Evolutionary conservation across 2,113 vertebrate species (phyloP).

Genomic region (Petrocephalus zakoni): DNA sequence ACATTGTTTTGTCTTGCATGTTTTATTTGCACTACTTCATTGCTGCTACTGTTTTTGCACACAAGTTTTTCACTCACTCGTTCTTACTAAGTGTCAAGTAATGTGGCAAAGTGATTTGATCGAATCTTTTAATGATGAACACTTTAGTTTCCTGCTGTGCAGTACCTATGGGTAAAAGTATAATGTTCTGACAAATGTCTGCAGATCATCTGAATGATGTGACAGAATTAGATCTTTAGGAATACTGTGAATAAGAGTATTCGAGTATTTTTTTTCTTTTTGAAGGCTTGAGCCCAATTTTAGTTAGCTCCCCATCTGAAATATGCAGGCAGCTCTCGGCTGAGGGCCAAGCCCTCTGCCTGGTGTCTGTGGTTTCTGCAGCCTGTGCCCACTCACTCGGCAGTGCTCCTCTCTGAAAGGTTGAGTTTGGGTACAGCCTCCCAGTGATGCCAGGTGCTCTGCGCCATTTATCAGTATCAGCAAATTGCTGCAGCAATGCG

Average conservation of each 20-base stretch:
- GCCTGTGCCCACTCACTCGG: background rate
- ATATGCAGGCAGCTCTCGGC: background rate
- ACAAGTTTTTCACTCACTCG: background rate
- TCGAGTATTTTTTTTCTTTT: background rate
- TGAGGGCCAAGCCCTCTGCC: background rate
- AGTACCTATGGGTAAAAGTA: background rate
- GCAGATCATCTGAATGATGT: background rate
- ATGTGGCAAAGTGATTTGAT: background rate
- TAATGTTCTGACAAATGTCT: background rate
- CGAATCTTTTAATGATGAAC: background rate
- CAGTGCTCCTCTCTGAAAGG: background rate
- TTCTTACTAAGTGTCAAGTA: background rate
- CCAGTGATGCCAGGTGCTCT: background rate
- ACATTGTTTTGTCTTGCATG: background rate
- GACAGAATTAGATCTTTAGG: background rate
- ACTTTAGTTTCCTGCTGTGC: background rate
- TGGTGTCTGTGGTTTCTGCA: background rate
- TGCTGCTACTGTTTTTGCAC: background rate
- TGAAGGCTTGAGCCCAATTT: background rate
- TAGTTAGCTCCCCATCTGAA: background rate
- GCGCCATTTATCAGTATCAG: background rate
- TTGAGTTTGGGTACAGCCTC: background rate
- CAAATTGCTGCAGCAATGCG: background rate
- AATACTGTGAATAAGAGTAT: background rate
- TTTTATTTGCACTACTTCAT: background rate